Conservation (phyloP, 2,113 vertebrate genomes). For the Syngnathus scovelli region DNA sequence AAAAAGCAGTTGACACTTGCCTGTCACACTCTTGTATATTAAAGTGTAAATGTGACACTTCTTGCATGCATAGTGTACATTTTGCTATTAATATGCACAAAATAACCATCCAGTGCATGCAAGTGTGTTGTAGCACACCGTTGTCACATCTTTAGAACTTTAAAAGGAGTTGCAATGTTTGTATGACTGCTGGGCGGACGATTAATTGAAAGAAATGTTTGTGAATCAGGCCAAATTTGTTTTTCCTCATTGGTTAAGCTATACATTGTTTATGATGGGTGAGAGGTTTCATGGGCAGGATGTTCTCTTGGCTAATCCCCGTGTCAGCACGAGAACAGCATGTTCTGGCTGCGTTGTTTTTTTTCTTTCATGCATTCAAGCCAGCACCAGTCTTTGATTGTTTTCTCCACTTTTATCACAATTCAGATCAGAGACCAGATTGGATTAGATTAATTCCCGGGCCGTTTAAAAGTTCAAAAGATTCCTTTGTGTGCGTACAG, state of each 20-base stretch:
- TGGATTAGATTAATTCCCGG: slow-evolving; percentile 24
- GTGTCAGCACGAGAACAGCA: slow-evolving; percentile 6
- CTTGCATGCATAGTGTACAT: not conserved
- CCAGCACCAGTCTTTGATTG: slow-evolving; percentile 9
- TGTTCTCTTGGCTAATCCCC: slow-evolving; percentile 11
- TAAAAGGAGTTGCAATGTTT: not conserved
- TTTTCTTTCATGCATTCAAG: slow-evolving; percentile 8
- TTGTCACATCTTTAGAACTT: no score
- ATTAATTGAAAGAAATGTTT: not conserved
- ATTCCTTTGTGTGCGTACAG: slow-evolving; percentile 4
- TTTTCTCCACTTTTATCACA: slow-evolving; percentile 5
- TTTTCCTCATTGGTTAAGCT: not conserved
- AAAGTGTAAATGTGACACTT: not conserved
- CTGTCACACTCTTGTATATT: slow-evolving; percentile 1
- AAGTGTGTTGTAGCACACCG: not conserved
- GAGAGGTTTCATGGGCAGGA: slow-evolving; percentile 10
- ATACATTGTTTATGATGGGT: not conserved
- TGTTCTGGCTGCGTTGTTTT: slow-evolving; percentile 17
- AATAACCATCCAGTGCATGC: not conserved
- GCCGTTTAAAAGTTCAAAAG: slow-evolving; percentile 25
- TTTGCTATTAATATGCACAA: not conserved
- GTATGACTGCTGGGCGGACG: not conserved
- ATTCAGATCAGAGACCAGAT: slow-evolving; percentile 36
- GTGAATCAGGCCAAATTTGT: not conserved
- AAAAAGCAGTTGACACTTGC: slow-evolving; percentile 16